Percentiles rank a stretch among this genome's conserved stretches.
Conservation (phyloP, 92 coral and sea anemone species). For the Phenganax stokvisi region DNA sequence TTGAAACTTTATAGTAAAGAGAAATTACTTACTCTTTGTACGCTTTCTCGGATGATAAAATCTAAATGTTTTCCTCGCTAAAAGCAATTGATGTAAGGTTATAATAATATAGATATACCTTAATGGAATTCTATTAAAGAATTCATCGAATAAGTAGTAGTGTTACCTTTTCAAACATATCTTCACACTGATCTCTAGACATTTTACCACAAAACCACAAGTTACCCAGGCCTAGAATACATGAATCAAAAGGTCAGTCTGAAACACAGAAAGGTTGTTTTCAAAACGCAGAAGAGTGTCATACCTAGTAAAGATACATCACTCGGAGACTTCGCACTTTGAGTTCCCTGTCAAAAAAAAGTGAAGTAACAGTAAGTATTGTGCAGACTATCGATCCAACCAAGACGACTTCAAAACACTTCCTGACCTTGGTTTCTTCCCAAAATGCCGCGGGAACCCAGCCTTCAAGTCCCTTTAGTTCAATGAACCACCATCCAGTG, state of each 20-base stretch:
- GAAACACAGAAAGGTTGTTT: not conserved
- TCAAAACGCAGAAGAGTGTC: not conserved
- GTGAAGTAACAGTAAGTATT: not conserved
- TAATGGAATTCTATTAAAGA: not conserved
- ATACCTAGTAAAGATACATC: not conserved
- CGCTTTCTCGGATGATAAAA: conserved; percentile 82
- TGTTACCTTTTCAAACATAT: conserved; percentile 71
- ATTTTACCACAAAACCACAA: conserved; percentile 86
- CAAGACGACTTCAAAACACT: not conserved
- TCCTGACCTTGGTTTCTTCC: conserved; percentile 47
- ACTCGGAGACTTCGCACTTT: not conserved
- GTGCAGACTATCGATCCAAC: not conserved
- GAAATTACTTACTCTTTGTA: conserved; percentile 63
- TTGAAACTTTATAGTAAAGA: not conserved
- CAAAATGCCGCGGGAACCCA: conserved; percentile 71
- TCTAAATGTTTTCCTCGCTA: conserved; percentile 76
- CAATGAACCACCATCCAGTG: conserved; percentile 71
- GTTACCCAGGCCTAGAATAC: conserved; percentile 33
- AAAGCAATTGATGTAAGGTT: not conserved
- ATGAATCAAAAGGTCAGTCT: not conserved
- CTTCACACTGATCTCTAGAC: conserved; percentile 83
- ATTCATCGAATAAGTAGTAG: too few species aligned
- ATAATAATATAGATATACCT: not conserved
- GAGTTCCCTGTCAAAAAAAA: not conserved
- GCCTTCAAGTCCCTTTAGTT: conserved; percentile 61